A percentile compares a stretch with the other conserved stretches of the same genome.
Conservation (phyloP, 1,140 invertebrate species). For the Druon quercuslanigerum region DNA sequence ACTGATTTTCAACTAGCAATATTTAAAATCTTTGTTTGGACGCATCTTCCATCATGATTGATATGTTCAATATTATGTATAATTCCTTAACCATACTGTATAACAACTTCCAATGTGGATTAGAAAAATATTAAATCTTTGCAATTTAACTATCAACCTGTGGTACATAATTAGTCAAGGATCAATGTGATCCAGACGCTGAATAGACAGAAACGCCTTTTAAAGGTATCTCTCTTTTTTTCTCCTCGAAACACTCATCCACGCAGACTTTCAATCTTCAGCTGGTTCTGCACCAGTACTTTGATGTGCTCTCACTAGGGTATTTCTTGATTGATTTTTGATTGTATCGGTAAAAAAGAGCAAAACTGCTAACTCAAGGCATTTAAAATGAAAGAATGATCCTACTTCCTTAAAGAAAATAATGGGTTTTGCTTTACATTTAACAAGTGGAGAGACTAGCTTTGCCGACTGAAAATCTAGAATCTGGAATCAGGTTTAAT, state of each 20-base stretch:
- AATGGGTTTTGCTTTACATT: constrained; percentile 7
- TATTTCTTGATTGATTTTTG: constrained; percentile 30
- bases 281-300: constrained; percentile 21
- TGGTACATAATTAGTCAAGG: constrained; percentile 68
- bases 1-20: neutral
- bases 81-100: constrained; percentile 73
- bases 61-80: constrained; percentile 38
- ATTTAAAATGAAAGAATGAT: constrained; percentile 7
- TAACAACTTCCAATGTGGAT: constrained; percentile 78
- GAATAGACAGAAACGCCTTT: constrained; percentile 45
- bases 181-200: constrained; percentile 74
- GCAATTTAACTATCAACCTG: constrained; percentile 64
- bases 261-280: constrained; percentile 33
- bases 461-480: neutral
- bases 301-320: neutral
- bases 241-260: constrained; percentile 21
- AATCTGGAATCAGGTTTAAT: too few relatives aligned
- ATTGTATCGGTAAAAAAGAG: constrained; percentile 12
- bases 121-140: constrained; percentile 77
- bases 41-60: constrained; percentile 44
- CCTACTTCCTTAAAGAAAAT: neutral
- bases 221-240: constrained; percentile 40
- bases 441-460: neutral
- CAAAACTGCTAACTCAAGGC: constrained; percentile 15
- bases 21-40: constrained; percentile 47